Base-by-base conservation (phyloP, 2,113 vertebrate genomes). In the Dissostichus mawsoni region DNA sequence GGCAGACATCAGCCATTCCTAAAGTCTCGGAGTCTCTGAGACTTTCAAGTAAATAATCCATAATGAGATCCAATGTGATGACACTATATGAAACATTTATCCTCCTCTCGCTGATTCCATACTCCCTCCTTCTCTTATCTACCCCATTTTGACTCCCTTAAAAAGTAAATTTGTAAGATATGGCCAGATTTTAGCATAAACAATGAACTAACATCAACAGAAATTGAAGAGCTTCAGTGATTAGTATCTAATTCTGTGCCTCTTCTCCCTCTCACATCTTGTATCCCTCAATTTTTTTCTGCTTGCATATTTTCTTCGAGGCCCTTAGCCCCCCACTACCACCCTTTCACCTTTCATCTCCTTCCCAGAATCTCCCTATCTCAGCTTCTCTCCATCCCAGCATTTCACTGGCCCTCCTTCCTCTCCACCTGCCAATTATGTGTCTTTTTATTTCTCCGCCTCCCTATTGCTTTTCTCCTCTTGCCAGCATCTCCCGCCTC, bases 351-450 rank as follows among this genome's bases (percentile, higher is more conserved):
- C 65, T 81, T 67, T 69, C 65, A 68, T 77, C 61, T 71, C 44
- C 55, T 23, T 67, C 65, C 36, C 58, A 79, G 50, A n/a, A 47
- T 56, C 62, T 44, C 57, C 53, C 69, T 8, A 36, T 50, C 20
- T 50, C 23, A 47, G 23, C 74, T 16, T 47, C 67, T 52, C 67
- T 36, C 81, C 73, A n/a, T 75, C 64, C 67, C 23, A 58, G 53
- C 61, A 68, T 44, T 33, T 70, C 44, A 7, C 65, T 52, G 50
- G 41, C 11, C 51, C 65, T 63, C 58, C 62, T 67, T 61, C 59
- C 23, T 72, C 66, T n/a, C 51, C 47, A 76, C 55, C 65, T 80
- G 69, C 82, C 75, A 88, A 65, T 66, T 76, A 58, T 69, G 44
- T 62, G 51, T 83, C 20, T 78, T 53, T 82, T 53, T 69, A 44